Percentiles rank a stretch among this genome's conserved stretches.
These are phyloP conservation scores for Schizothorax lantsangensis DNA, from an alignment of 2,797 vertebrate species.

Conservation along the genomic window DNA sequence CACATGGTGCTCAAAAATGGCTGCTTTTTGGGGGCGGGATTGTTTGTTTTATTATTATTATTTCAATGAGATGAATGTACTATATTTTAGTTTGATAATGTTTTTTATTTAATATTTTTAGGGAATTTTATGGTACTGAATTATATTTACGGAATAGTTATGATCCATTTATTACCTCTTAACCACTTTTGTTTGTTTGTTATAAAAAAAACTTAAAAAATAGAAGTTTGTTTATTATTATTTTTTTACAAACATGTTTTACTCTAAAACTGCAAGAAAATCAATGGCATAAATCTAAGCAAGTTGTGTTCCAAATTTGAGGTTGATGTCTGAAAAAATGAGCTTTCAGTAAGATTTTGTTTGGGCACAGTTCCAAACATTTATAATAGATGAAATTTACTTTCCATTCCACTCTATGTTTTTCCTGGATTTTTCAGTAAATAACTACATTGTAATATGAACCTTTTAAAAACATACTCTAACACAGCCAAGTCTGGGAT, in stretches of 20 bases:
- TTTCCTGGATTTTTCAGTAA: neutral
- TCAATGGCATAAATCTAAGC: too few relatives aligned
- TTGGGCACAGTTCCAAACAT: neutral
- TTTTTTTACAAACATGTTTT: neutral
- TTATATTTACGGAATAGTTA: neutral
- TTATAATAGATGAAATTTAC: neutral
- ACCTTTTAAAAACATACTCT: neutral
- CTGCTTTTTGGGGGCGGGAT: neutral
- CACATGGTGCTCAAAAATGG: neutral
- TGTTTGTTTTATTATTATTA: neutral
- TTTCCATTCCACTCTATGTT: neutral
- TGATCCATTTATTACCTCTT: too few relatives aligned
- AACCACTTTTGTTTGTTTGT: too few relatives aligned
- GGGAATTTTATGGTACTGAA: neutral
- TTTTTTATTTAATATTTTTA: neutral
- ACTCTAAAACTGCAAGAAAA: neutral
- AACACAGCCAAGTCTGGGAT: neutral
- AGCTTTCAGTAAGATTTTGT: neutral
- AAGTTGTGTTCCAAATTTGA: too few relatives aligned
- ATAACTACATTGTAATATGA: neutral
- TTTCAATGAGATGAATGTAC: neutral
- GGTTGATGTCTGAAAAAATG: neutral
- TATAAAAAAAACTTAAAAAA: too few relatives aligned
- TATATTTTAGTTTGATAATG: neutral
- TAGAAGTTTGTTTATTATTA: neutral